A percentile compares a stretch with the other conserved stretches of the same genome.
phyloP scores from a whole-genome alignment of 2,113 vertebrate species.

The Coptodon bakossiorum region DNA sequence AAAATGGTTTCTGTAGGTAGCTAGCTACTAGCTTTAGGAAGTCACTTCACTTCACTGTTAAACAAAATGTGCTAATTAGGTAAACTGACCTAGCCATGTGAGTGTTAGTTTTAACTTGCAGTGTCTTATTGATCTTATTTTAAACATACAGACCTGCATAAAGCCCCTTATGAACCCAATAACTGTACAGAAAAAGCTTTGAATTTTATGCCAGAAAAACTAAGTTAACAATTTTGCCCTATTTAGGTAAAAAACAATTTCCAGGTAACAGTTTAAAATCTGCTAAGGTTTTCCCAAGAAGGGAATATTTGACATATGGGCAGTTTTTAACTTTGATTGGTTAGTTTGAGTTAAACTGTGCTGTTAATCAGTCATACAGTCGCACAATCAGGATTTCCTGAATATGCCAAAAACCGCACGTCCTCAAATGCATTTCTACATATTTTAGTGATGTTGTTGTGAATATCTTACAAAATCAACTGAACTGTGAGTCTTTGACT shows the following conservation, averaged over 20 bases:
- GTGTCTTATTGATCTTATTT: background rate
- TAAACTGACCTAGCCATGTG: background rate
- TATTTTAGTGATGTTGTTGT: background rate
- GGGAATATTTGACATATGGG: background rate
- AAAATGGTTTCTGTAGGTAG: background rate
- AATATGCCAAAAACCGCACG: background rate
- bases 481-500: background rate
- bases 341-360: background rate
- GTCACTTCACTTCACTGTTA: background rate
- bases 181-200: background rate
- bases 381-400: background rate
- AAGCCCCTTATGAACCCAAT: background rate
- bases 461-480: background rate
- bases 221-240: background rate
- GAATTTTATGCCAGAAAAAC: background rate
- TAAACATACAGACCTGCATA: background rate
- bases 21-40: background rate
- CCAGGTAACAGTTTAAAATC: background rate
- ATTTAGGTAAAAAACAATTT: rapidly evolving
- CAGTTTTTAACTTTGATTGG: background rate
- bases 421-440: background rate
- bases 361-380: background rate
- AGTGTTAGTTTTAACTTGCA: background rate
- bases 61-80: background rate
- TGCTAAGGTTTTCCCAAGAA: background rate